Percentiles rank a stretch among this genome's conserved stretches.
Evolutionary conservation across 2,797 vertebrate genomes (phyloP).

Genomic region (Enteromius fasciolatus): DNA sequence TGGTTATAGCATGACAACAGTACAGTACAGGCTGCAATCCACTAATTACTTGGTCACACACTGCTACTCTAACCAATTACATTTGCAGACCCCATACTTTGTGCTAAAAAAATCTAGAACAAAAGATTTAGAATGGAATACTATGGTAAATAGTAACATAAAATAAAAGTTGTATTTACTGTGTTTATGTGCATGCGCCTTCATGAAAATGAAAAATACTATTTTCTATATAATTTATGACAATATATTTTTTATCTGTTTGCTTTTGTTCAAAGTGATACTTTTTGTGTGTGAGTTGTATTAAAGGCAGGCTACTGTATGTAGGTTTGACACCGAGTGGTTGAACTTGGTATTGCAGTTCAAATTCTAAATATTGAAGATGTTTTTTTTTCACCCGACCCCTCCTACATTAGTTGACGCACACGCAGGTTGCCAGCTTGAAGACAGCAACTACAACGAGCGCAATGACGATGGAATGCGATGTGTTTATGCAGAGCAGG

Average conservation of each 20-base stretch:
- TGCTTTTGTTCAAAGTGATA: neutral
- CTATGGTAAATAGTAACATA: neutral
- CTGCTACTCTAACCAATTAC: neutral
- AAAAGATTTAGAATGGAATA: neutral
- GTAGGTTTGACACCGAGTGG: too few species aligned
- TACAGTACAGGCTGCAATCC: too few species aligned
- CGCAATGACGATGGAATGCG: too few species aligned
- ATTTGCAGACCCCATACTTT: neutral
- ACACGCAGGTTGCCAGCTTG: too few species aligned
- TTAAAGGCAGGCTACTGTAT: neutral
- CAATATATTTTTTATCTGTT: neutral
- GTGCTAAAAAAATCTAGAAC: neutral
- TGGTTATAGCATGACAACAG: neutral
- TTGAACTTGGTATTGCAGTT: too few species aligned
- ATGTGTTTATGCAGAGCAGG: too few species aligned
- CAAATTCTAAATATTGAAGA: too few species aligned
- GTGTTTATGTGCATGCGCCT: neutral
- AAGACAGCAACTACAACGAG: too few species aligned
- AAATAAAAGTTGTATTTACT: neutral
- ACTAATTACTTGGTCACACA: neutral
- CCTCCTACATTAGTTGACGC: too few species aligned
- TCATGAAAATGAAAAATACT: neutral
- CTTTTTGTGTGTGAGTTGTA: neutral
- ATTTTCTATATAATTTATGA: neutral
- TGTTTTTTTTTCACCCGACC: too few species aligned